Base-by-base conservation (phyloP, 2,888 invertebrate genomes). In the Baronia brevicornis region DNA sequence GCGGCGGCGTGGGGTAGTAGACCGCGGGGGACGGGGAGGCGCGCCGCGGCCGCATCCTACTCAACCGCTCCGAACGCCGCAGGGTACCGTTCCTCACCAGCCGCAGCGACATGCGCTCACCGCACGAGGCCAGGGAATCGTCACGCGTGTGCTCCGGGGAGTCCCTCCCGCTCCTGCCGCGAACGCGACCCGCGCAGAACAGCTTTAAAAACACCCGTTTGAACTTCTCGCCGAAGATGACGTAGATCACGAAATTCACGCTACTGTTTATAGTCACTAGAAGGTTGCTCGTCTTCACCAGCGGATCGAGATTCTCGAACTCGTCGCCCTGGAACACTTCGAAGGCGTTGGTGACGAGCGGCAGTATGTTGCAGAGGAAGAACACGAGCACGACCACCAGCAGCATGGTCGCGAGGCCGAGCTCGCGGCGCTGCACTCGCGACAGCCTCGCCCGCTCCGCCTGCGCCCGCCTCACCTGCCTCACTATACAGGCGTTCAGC, bases 141-240 rank as follows among this genome's bases (percentile, higher is more conserved):
- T 94, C 94, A 63, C 93, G 91, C 37, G 92, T 92, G 53, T 80
- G 64, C 38, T 67, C 89, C 74, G 57, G 88, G 62, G 77, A 93
- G 89, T 51, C 93, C 85, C 59, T 90, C 88, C 50, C 40, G 14
- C 47, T 43, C 5, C 44, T 50, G 24, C 88, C 88, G 35, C 87
- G 82, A 46, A 86, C 67, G 7, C 80, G 78, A 24, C 86, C 77
- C 50, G 89, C 90, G 73, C 93, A 93, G 82, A 93, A 93, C 71
- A 92, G 86, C 70, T 91, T 86, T 47, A 94, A 77, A 70, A 96
- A 95, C 44, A 96, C 89, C 40, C 93, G 87, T 65, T 95, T 94
- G 82, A 98, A 98, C 70, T 98, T 97, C 68, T 97, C 95, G 1
- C 98, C 98, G 70, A 98, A 97, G 46, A 97, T 97, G 46, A 97